Evolutionary conservation across 35 echinoderm and acorn worm genomes (phyloP), one percentile per base, ranked within the genome.

Genomic region (Amphiura filiformis): DNA sequence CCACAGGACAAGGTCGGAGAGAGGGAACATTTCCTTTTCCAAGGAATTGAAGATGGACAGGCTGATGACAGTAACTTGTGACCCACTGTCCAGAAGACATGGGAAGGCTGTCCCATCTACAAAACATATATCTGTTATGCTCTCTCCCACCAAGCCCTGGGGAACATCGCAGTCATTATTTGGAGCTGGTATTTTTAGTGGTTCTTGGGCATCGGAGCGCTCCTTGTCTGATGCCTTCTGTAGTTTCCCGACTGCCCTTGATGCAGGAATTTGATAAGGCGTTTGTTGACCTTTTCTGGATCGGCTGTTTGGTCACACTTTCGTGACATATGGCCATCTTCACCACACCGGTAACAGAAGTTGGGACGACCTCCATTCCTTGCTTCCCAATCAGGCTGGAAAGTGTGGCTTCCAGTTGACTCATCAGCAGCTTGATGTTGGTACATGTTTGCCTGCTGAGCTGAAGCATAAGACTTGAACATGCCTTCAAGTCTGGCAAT

Each of bases 31-130:
- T 36, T 90, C 78, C 28, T 39, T 26, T 0, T 76, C 64, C 1
- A 94, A 61, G 9, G 26, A 64, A 32, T 90, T 39, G 37, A 94
- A 90, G 13, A 94, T 52, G 34, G 76, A 77, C 1, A 86, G 39
- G n/a, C 47, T 65, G 41, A 94, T 78, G 28, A 90, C 39, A 32
- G 93, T 94, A 0, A 94, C 88, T 34, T 94, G 88, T 13, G 93
- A 94, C 20, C 93, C 88, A 87, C 93, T 94, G 75, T 94, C 93
- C 17, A 94, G 31, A 34, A 94, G 78, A 38, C 93, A 90, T 13
- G 32, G 13, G 0, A 78, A 49, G 0, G 40, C 26, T 32, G 1
- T 13, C 35, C 84, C 79, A 87, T 94, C 88, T 11, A 94, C 42
- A 9, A 20, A 89, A 65, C 92, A 89, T 26, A n/a, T 12, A 2